Evolutionary conservation across 2,888 invertebrate genomes (phyloP), one percentile per base, ranked within the genome.

Genomic region (Keiferia lycopersicella): DNA sequence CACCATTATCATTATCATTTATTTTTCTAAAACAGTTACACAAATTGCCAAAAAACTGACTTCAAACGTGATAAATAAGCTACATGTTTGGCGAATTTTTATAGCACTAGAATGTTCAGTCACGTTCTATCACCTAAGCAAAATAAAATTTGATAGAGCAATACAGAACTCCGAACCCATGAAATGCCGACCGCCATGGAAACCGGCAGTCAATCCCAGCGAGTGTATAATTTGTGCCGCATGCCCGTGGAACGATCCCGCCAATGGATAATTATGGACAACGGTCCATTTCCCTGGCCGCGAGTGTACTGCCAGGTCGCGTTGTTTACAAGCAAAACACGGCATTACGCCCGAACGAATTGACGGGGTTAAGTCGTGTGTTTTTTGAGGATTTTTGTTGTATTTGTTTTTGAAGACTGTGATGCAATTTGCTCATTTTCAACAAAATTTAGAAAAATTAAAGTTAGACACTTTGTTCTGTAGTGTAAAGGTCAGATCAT

Each of bases 201-300:
- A 66, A 67, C 67, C 69, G 69, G 68, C 75, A 73, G 70, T 75
- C 76, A 70, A 71, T 72, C 73, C 73, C 72, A 69, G 71, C 70
- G 72, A 72, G 76, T 74, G 77, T 80, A 79, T 81, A 81, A 83
- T 83, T 80, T 80, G 76, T 74, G 79, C 75, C 71, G 76, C 72
- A 76, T 74, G 71, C 74, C 69, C 58, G 67, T 69, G 74, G 73
- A 82, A 84, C 81, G 78, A 77, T 79, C 72, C 77, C 73, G 76
- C 77, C 76, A 82, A 82, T 78, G 78, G 80, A 79, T 82, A 82
- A 84, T 84, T 82, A 82, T 74, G 77, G 80, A 74, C 74, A 80
- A 79, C 74, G 77, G 73, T 73, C 73, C 76, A 80, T 83, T 83
- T 80, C 75, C 78, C 77, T 72, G 68, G 65, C 68, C 67, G 68